Evolutionary conservation across 2,113 vertebrate species (phyloP).

Genomic region (Hemicordylus capensis): DNA sequence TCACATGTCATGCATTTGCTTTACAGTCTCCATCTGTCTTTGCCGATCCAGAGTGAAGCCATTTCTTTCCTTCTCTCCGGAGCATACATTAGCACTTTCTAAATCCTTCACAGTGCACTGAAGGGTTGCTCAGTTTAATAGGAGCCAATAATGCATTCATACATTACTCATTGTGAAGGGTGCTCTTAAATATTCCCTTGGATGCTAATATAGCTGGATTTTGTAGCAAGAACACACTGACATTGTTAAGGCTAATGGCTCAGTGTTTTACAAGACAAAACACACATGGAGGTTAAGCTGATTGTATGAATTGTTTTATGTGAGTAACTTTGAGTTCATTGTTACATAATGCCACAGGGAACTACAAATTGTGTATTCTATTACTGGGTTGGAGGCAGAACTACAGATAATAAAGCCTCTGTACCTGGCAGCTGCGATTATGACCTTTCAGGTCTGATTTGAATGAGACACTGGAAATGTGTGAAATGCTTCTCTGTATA

Average conservation of each 20-base stretch:
- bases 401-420: background rate
- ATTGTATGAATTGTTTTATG: slow-evolving; percentile 72
- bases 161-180: slow-evolving; percentile 58
- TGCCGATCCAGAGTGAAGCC: background rate
- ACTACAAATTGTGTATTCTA: slow-evolving; percentile 51
- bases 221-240: slow-evolving; percentile 58
- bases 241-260: slow-evolving; percentile 77
- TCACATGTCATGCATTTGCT: background rate
- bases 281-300: slow-evolving; percentile 67
- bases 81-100: slow-evolving; percentile 43
- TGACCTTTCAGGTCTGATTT: slow-evolving; percentile 11
- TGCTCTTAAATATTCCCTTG: slow-evolving; percentile 58
- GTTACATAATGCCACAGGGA: slow-evolving; percentile 52
- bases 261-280: slow-evolving; percentile 71
- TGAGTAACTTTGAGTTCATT: slow-evolving; percentile 45
- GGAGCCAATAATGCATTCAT: slow-evolving; percentile 48
- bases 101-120: slow-evolving; percentile 45
- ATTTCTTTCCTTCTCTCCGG: background rate
- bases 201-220: slow-evolving; percentile 59
- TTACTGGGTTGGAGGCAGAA: slow-evolving; percentile 33
- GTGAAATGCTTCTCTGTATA: background rate
- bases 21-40: background rate
- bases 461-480: background rate
- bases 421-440: background rate
- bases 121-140: slow-evolving; percentile 22